Evolutionary conservation across 2,797 vertebrate species (phyloP).

Genomic region (Melopsittacus undulatus): DNA sequence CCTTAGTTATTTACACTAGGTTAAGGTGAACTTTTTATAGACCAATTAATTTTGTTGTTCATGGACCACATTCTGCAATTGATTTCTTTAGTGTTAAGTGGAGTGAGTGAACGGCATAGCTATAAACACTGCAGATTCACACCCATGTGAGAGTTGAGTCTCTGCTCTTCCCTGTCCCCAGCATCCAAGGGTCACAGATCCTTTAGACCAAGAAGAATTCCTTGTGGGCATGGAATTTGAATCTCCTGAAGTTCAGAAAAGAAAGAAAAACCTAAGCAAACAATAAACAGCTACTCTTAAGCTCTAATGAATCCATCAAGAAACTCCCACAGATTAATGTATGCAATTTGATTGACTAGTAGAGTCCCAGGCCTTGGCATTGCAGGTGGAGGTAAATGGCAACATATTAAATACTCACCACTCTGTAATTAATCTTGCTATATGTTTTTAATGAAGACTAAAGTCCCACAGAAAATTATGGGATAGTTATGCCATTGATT

Average conservation of each 20-base stretch:
- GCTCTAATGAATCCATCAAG: neutral
- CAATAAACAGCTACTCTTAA: neutral
- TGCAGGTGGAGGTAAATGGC: neutral
- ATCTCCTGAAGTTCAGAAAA: neutral
- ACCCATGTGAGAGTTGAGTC: fast-evolving
- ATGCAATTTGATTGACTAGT: neutral
- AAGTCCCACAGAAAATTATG: neutral
- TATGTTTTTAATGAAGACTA: neutral
- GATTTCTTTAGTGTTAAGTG: neutral
- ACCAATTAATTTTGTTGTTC: neutral
- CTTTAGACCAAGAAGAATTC: neutral
- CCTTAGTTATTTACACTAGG: neutral
- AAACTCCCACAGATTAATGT: neutral
- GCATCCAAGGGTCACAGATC: neutral
- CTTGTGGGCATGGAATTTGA: neutral
- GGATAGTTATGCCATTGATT: neutral
- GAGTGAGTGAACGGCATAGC: neutral
- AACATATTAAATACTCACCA: neutral
- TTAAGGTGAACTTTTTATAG: neutral
- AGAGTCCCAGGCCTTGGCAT: neutral
- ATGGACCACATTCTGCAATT: neutral
- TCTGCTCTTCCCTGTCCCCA: neutral
- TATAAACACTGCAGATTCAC: neutral
- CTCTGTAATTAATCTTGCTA: neutral
- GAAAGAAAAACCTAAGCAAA: neutral